These are phyloP conservation scores for Sebastes schlegelii DNA, from an alignment of 2,113 vertebrate species.

Conservation along the genomic window DNA sequence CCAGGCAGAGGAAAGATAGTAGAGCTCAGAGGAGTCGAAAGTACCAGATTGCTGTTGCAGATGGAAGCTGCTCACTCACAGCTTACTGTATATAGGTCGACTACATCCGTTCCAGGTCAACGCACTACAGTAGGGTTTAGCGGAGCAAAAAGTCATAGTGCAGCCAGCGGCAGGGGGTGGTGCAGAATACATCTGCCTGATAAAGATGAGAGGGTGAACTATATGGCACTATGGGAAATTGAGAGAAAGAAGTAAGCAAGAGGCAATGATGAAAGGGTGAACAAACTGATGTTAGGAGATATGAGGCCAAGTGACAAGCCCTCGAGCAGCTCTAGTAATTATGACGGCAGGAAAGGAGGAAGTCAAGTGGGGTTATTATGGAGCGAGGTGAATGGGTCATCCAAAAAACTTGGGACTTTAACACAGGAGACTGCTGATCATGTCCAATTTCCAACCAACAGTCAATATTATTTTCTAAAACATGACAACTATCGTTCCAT, in stretches of 20 bases:
- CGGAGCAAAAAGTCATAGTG: constrained; percentile 56
- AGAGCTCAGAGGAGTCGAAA: constrained; percentile 54
- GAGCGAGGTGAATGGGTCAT: not conserved
- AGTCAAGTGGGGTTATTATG: not conserved
- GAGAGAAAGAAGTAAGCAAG: not conserved
- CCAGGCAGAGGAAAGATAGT: constrained; percentile 46
- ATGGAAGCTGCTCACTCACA: constrained; percentile 75
- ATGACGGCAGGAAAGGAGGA: not conserved
- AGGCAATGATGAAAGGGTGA: not conserved
- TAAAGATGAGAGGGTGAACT: constrained; percentile 11
- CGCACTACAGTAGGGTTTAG: constrained; percentile 60
- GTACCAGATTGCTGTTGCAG: constrained; percentile 65
- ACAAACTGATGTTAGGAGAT: not conserved
- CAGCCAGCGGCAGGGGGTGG: constrained; percentile 27
- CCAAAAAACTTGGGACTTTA: not conserved
- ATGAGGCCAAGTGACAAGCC: not conserved
- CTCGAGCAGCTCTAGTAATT: not conserved
- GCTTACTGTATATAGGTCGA: constrained; percentile 74
- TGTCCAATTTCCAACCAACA: not conserved
- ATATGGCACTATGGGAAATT: not conserved
- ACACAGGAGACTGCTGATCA: not conserved
- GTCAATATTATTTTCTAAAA: not conserved
- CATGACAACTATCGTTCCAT: not conserved
- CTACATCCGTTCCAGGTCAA: constrained; percentile 74
- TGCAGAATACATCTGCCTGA: constrained; percentile 12